Conservation (phyloP, 2,888 invertebrate genomes). For the Platynereis dumerilii region DNA sequence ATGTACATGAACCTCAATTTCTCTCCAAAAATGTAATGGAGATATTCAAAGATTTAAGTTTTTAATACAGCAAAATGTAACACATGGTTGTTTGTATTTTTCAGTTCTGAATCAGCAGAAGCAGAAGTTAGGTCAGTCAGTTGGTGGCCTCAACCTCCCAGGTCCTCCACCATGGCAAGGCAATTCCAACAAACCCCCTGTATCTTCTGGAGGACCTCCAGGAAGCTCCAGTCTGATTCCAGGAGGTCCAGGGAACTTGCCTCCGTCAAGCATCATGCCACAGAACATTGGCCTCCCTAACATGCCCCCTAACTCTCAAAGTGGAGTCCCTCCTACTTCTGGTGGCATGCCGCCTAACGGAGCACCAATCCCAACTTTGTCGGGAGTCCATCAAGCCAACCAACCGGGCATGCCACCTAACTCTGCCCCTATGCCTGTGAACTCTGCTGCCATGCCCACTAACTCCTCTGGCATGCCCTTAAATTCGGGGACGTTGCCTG, state of each 20-base stretch:
- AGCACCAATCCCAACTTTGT: background rate
- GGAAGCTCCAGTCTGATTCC: too few species aligned
- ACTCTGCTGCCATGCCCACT: background rate
- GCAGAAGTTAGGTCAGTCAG: slow-evolving; percentile 56
- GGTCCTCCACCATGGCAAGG: slow-evolving; percentile 48
- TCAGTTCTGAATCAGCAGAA: slow-evolving; percentile 53
- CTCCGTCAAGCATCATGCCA: background rate
- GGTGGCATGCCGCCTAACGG: background rate
- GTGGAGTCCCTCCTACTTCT: background rate
- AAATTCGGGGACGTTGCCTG: background rate
- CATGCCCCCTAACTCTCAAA: background rate
- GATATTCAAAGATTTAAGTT: too few species aligned
- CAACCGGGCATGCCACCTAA: background rate
- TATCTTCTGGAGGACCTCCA: slow-evolving; percentile 23
- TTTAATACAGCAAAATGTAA: too few species aligned
- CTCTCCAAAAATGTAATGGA: too few species aligned
- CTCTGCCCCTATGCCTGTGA: background rate
- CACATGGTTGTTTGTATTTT: too few species aligned
- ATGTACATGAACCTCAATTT: too few species aligned
- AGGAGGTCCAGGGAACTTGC: background rate
- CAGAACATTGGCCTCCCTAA: too few species aligned
- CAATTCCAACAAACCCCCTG: slow-evolving; percentile 39
- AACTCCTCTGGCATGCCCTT: background rate
- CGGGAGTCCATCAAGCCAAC: background rate
- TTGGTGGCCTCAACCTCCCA: slow-evolving; percentile 50